phyloP scores from a whole-genome alignment of 2,888 invertebrate species.

The Acanthosepion esculentum region DNA sequence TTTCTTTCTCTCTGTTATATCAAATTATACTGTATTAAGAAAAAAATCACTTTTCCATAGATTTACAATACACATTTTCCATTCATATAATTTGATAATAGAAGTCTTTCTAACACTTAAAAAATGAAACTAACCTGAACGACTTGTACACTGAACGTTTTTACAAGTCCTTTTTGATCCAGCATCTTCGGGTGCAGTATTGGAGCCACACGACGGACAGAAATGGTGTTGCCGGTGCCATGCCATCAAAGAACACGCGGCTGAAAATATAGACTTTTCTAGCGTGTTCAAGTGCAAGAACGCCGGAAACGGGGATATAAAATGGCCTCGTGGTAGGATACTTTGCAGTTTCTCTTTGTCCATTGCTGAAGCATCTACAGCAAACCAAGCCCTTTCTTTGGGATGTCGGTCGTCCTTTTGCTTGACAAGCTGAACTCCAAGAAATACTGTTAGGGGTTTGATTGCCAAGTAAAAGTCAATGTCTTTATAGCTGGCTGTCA shows the following conservation, averaged over 20 bases:
- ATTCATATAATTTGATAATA: not conserved
- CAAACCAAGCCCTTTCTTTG: constrained; percentile 68
- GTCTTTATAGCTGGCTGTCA: constrained; percentile 59
- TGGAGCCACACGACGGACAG: constrained; percentile 75
- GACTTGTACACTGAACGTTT: constrained; percentile 67
- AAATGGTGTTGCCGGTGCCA: constrained; percentile 75
- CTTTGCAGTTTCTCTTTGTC: constrained; percentile 56
- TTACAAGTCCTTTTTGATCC: constrained; percentile 72
- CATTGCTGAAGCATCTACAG: constrained; percentile 61
- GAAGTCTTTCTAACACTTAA: not conserved
- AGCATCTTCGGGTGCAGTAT: constrained; percentile 68
- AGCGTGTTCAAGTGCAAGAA: constrained; percentile 64
- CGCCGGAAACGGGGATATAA: constrained; percentile 61
- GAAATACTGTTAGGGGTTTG: constrained; percentile 65
- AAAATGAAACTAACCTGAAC: constrained; percentile 63
- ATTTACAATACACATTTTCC: no score
- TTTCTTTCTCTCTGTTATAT: no score
- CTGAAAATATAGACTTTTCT: constrained; percentile 72
- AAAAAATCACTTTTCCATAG: no score
- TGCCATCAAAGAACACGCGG: constrained; percentile 73
- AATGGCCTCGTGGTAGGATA: constrained; percentile 56
- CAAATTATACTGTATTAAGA: no score
- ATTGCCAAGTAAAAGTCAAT: constrained; percentile 58
- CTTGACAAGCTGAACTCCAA: constrained; percentile 64
- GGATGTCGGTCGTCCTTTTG: constrained; percentile 52